Conservation (phyloP, 2,797 vertebrate species). For the Aplochiton taeniatus region DNA sequence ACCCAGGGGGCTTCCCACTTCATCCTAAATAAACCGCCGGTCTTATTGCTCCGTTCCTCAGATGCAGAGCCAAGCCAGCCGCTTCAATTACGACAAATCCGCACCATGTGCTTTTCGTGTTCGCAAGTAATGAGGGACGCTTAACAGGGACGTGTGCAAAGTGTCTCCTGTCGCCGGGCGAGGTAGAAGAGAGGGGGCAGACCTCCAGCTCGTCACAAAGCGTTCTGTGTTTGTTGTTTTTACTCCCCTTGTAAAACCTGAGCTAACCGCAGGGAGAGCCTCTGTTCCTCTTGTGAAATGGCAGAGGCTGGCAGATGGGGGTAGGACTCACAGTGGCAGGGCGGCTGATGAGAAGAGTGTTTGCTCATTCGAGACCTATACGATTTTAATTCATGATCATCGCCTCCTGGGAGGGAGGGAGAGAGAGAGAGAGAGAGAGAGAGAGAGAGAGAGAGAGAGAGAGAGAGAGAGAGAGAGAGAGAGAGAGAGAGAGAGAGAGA, state of each 20-base stretch:
- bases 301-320: conserved; percentile 21
- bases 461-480: not conserved
- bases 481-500: not conserved
- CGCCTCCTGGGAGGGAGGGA: conserved; percentile 49
- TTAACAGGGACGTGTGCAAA: conserved; percentile 59
- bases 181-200: not conserved
- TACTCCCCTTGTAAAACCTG: not conserved
- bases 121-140: conserved; percentile 68
- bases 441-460: not conserved
- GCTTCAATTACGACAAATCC: conserved; percentile 82
- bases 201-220: conserved; percentile 3
- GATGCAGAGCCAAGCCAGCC: conserved; percentile 67
- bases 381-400: conserved; percentile 48
- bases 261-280: no score
- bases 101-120: conserved; percentile 65
- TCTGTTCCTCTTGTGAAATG: not conserved
- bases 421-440: no score
- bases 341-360: conserved; percentile 40
- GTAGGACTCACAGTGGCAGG: conserved; percentile 26
- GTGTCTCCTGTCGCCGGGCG: conserved; percentile 39
- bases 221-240: not conserved
- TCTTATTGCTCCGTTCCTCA: conserved; percentile 72
- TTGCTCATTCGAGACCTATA: conserved; percentile 48
- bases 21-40: conserved; percentile 76
- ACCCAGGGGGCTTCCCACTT: conserved; percentile 63